Percentiles rank a stretch among this genome's conserved stretches.
Evolutionary conservation across 2,113 vertebrate species (phyloP).

Genomic region (Ploceus nigricollis): DNA sequence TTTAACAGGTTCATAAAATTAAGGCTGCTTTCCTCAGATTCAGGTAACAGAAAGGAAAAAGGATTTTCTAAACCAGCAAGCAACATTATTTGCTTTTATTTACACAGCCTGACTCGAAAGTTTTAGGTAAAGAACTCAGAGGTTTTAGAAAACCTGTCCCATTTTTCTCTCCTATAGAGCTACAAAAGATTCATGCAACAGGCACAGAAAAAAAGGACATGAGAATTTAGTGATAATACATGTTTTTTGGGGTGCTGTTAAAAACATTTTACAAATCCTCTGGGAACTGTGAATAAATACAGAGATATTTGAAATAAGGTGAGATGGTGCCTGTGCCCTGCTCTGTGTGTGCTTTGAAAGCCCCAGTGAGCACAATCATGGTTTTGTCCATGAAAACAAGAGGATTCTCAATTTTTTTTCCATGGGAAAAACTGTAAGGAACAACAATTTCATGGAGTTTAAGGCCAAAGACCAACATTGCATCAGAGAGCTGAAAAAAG

Average conservation of each 20-base stretch:
- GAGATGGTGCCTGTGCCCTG: not conserved
- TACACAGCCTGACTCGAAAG: not conserved
- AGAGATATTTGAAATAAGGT: fast-evolving
- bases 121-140: not conserved
- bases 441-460: not conserved
- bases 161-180: not conserved
- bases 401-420: not conserved
- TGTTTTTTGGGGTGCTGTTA: not conserved
- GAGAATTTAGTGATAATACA: fast-evolving
- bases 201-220: not conserved
- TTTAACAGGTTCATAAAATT: not conserved
- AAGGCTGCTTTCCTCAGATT: not conserved
- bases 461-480: fast-evolving
- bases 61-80: not conserved
- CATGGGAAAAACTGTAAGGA: not conserved
- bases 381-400: fast-evolving
- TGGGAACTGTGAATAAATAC: not conserved
- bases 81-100: not conserved
- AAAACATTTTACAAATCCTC: not conserved
- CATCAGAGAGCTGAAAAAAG: fast-evolving
- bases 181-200: not conserved
- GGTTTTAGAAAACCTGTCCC: not conserved
- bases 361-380: not conserved
- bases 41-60: not conserved
- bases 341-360: not conserved